A percentile compares a stretch with the other conserved stretches of the same genome.
These are phyloP conservation scores for Pterois miles DNA, from an alignment of 2,797 vertebrate genomes.

Conservation along the genomic window DNA sequence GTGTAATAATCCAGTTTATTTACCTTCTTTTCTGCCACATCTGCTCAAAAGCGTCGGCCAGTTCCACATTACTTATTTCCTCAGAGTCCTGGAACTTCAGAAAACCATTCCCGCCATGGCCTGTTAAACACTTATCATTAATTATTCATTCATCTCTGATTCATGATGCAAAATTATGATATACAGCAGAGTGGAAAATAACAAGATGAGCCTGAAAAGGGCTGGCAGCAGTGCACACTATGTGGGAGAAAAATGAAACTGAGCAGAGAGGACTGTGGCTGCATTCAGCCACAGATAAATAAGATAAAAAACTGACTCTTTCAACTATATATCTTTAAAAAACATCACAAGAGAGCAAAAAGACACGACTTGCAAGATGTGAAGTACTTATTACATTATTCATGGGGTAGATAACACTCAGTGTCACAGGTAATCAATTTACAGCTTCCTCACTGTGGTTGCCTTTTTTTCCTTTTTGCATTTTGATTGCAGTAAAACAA, in stretches of 20 bases:
- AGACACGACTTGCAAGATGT: not conserved
- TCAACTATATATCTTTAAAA: not conserved
- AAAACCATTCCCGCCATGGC: slow-evolving; percentile 97
- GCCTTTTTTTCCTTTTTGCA: not conserved
- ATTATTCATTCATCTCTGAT: slow-evolving; percentile 14
- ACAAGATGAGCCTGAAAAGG: not conserved
- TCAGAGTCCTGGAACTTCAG: slow-evolving; percentile 99
- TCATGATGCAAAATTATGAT: slow-evolving; percentile 24
- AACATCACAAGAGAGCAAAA: not conserved
- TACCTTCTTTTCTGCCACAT: slow-evolving; percentile 99
- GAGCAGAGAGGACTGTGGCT: not conserved
- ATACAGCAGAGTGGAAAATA: slow-evolving; percentile 2
- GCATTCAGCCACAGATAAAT: not conserved
- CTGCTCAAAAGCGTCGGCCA: slow-evolving; percentile 98
- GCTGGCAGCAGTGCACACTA: not conserved
- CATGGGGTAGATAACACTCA: not conserved
- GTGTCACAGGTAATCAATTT: not conserved
- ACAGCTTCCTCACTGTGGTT: not conserved
- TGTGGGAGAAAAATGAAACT: not conserved
- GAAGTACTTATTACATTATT: not conserved
- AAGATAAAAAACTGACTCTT: not conserved
- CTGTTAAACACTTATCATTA: slow-evolving; percentile 69
- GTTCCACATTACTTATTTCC: slow-evolving; percentile 98
- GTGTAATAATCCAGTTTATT: not conserved
- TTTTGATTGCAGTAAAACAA: not conserved